A percentile compares a stretch with the other conserved stretches of the same genome.
phyloP scores from a whole-genome alignment of 2,113 vertebrate species.

The Struthio camelus region DNA sequence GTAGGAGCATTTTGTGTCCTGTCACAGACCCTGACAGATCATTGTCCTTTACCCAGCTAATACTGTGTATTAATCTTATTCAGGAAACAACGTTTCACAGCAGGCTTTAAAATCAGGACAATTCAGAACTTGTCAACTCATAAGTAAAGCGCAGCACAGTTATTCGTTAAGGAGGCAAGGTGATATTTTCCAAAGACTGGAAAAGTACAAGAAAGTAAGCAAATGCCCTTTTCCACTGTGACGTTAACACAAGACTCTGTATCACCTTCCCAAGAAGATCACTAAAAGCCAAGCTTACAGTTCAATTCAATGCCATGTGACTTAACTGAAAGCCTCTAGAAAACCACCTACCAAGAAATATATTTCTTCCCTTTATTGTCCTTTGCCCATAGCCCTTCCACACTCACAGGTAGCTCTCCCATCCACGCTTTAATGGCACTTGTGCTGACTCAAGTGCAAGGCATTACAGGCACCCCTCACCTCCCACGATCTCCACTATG shows the following conservation, averaged over 20 bases:
- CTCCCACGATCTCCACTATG: neutral
- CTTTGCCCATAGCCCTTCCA: neutral
- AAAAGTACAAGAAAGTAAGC: neutral
- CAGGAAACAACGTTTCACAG: neutral
- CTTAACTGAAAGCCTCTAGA: neutral
- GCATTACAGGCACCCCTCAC: neutral
- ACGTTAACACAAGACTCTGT: neutral
- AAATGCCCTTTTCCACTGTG: neutral
- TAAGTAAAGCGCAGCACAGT: neutral
- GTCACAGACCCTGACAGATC: neutral
- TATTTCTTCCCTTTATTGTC: neutral
- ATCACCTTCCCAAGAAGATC: neutral
- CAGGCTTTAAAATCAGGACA: neutral
- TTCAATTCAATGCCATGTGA: neutral
- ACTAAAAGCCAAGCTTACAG: neutral
- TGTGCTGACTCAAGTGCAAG: neutral
- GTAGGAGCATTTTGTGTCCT: neutral
- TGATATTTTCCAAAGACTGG: neutral
- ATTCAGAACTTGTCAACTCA: neutral
- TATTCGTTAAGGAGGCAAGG: neutral
- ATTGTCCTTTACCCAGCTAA: constrained; percentile 19
- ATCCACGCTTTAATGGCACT: neutral
- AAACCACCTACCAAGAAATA: neutral
- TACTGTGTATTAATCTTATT: constrained; percentile 10
- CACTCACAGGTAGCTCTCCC: neutral